Conservation (phyloP, 2,113 vertebrate genomes). For the Taurulus bubalis region DNA sequence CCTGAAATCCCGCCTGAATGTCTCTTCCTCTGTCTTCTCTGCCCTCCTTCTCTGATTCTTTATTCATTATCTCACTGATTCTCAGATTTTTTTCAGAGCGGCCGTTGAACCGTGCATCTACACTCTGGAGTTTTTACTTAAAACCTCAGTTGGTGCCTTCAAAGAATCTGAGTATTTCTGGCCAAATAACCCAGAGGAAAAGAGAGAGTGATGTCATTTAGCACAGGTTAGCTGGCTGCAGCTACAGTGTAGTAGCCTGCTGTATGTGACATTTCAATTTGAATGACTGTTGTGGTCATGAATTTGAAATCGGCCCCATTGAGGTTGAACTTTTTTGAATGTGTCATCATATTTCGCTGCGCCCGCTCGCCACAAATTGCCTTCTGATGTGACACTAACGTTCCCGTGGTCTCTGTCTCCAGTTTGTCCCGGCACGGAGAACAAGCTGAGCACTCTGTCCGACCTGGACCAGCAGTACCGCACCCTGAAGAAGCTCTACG, state of each 20-base stretch:
- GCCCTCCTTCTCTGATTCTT: neutral
- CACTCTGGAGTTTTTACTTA: neutral
- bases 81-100: neutral
- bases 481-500: constrained; percentile 95
- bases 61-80: constrained; percentile 17
- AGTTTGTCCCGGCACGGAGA: constrained; percentile 97
- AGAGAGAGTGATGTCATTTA: neutral
- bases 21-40: neutral
- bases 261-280: constrained; percentile 17
- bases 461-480: constrained; percentile 97
- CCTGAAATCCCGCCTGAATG: constrained; percentile 18
- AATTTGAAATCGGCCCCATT: neutral
- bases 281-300: neutral
- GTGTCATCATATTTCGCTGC: no score
- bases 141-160: constrained; percentile 16
- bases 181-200: neutral
- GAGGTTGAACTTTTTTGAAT: neutral
- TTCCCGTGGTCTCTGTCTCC: constrained; percentile 14
- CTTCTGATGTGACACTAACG: neutral
- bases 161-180: neutral
- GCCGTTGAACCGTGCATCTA: constrained; percentile 19
- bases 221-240: constrained; percentile 2
- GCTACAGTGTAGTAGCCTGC: neutral
- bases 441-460: constrained; percentile 97
- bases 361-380: neutral